Conservation (phyloP, 2,113 vertebrate species). For the Phrynocephalus versicolor region DNA sequence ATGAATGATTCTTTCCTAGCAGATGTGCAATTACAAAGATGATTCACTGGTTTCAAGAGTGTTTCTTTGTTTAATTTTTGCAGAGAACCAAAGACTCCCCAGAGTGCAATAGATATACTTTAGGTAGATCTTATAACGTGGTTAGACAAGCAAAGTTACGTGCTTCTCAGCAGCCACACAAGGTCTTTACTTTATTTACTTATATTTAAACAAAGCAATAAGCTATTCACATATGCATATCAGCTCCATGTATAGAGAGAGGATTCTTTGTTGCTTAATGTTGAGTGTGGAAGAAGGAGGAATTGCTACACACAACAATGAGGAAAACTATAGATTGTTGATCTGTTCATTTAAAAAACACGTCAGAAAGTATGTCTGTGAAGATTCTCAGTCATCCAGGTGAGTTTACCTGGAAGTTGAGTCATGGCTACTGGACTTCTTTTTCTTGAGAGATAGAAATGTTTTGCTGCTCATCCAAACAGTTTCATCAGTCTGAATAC, state of each 20-base stretch:
- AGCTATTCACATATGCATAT: too few relatives aligned
- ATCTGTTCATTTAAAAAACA: not conserved
- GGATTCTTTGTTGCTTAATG: not conserved
- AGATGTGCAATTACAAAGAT: conserved; percentile 14
- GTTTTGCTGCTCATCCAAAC: too few relatives aligned
- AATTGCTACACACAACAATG: not conserved
- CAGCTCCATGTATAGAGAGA: too few relatives aligned
- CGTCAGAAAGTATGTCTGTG: too few relatives aligned
- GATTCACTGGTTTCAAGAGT: conserved; percentile 12
- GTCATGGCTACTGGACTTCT: too few relatives aligned
- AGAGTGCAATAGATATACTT: conserved; percentile 5
- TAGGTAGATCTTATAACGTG: not conserved
- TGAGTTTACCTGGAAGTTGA: too few relatives aligned
- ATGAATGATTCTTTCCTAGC: conserved; percentile 25
- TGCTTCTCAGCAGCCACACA: not conserved
- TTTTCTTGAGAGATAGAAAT: too few relatives aligned
- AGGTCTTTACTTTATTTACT: not conserved
- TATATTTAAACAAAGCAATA: not conserved
- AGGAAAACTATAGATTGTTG: not conserved
- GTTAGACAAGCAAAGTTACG: not conserved
- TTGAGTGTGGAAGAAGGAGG: not conserved
- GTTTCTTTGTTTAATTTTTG: conserved; percentile 20
- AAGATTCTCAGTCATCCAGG: too few relatives aligned
- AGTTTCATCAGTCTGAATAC: not conserved
- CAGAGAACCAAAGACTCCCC: not conserved